Base-by-base conservation (phyloP, 1,140 invertebrate species). In the Eubasilissa regina region DNA sequence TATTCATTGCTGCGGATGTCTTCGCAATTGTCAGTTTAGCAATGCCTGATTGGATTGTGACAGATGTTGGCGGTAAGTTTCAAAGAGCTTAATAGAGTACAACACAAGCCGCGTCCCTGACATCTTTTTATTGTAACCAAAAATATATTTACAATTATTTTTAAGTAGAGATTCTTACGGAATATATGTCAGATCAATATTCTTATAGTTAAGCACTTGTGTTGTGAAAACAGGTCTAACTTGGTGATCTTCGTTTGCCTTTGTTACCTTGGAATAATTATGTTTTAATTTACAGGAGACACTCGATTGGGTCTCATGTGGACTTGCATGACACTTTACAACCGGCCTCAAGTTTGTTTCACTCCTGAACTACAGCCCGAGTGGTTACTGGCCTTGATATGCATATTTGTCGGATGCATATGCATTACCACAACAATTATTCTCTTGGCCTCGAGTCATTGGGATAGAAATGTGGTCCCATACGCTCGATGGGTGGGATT, bases 401-500 rank as follows among this genome's bases (percentile, higher is more conserved):
- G 95, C 86, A 98, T 98, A 84, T 95, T 98, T 83, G 91, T 97
- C 81, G 97, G 97, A 11, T 97, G 97, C 85, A 94, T 97, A 84
- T 97, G 96, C 85, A 96, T 98, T 72, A 97, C 96, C 0, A 95
- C 95, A 4, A 98, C 97, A 1, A 94, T 98, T 64, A 95, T 97
- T 83, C 87, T 98, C 11, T 87, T 98, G 19, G 93, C 94, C 12
- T 93, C 95, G 13, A 97, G 97, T 35, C 95, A 96, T 84, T 98
- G 97, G 94, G 96, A 97, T 87, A 89, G 95, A 66, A 94, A 96
- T 88, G 95, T 97, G 0, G 94, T 98, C 83, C 94, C 95, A 1
- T 97, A 97, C 91, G 97, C 97, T 6, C 89, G 97, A 86, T 98
- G 97, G 97, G 95, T 98, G 81, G 97, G 97, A 85, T 98, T 98